These are phyloP conservation scores for Drosophila parvula DNA, from an alignment of 1,140 invertebrate genomes.

Conservation along the genomic window DNA sequence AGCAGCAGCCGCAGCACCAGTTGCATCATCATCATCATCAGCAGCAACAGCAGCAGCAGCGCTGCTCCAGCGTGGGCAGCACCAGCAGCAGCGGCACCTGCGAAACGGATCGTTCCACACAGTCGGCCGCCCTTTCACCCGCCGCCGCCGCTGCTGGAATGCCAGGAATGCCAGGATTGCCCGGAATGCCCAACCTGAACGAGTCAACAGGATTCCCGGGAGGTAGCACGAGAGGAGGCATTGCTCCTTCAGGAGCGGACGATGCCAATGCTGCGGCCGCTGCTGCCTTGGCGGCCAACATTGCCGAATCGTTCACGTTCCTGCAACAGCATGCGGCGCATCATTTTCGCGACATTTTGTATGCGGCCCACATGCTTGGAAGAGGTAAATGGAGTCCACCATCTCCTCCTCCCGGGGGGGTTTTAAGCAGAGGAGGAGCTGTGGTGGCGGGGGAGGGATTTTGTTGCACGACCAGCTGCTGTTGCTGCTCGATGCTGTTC, in stretches of 20 bases:
- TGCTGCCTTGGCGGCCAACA: constrained; percentile 71
- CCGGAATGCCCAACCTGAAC: constrained; percentile 21
- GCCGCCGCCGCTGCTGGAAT: constrained; percentile 32
- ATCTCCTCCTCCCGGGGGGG: background rate
- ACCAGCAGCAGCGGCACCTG: constrained; percentile 80
- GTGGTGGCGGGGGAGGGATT: constrained; percentile 27
- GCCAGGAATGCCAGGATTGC: constrained; percentile 22
- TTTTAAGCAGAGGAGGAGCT: no score
- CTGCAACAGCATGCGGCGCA: constrained; percentile 81
- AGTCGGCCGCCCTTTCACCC: constrained; percentile 55
- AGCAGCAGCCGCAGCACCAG: constrained; percentile 31
- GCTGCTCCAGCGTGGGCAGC: constrained; percentile 81
- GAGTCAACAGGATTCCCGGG: background rate
- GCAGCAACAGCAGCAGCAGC: constrained; percentile 55
- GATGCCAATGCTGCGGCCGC: constrained; percentile 66
- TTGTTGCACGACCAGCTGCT: constrained; percentile 76
- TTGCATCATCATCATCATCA: constrained; percentile 39
- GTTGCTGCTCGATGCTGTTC: constrained; percentile 16
- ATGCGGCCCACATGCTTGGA: constrained; percentile 81
- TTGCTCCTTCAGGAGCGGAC: constrained; percentile 1
- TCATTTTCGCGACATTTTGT: constrained; percentile 84
- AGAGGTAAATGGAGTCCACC: constrained; percentile 70
- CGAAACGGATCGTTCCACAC: constrained; percentile 73
- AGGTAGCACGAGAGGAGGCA: background rate
- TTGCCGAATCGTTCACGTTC: constrained; percentile 80